phyloP scores from a whole-genome alignment of 2,888 invertebrate genomes.

The Eulithis prunata region DNA sequence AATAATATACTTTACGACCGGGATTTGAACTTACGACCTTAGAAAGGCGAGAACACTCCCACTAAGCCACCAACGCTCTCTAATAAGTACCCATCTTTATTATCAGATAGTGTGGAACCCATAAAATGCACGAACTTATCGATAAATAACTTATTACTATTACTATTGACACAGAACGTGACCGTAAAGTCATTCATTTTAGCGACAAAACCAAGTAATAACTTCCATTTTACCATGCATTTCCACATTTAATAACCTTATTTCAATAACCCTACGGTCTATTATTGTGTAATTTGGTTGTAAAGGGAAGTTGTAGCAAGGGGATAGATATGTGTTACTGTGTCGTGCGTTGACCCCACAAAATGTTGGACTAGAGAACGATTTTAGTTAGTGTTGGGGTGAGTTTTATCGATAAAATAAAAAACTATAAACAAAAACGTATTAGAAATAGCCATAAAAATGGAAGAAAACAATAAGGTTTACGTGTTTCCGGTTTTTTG shows the following conservation, averaged over 20 bases:
- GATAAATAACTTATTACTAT: conserved; percentile 26
- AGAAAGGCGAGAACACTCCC: background rate
- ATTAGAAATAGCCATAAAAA: too few relatives aligned
- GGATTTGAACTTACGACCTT: background rate
- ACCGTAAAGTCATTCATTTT: conserved; percentile 41
- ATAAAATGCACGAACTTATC: conserved; percentile 21
- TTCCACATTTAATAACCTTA: conserved; percentile 12
- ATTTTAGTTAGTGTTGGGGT: conserved; percentile 64
- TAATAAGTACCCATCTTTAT: background rate
- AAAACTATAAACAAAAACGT: background rate
- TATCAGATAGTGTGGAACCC: background rate
- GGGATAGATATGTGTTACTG: conserved; percentile 72
- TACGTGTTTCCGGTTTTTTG: too few relatives aligned
- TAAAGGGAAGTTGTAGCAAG: conserved; percentile 33
- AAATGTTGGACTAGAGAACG: conserved; percentile 67
- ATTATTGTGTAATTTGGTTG: conserved; percentile 31
- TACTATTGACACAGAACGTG: conserved; percentile 34
- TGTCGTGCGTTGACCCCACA: conserved; percentile 72
- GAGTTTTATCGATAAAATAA: conserved; percentile 30
- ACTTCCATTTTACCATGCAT: conserved; percentile 23
- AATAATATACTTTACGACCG: too few relatives aligned
- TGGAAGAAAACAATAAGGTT: too few relatives aligned
- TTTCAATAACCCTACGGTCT: conserved; percentile 24
- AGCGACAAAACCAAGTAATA: conserved; percentile 37
- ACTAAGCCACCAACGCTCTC: background rate